Base-by-base conservation (phyloP, 2,888 invertebrate species). In the Crossocerus cetratus region DNA sequence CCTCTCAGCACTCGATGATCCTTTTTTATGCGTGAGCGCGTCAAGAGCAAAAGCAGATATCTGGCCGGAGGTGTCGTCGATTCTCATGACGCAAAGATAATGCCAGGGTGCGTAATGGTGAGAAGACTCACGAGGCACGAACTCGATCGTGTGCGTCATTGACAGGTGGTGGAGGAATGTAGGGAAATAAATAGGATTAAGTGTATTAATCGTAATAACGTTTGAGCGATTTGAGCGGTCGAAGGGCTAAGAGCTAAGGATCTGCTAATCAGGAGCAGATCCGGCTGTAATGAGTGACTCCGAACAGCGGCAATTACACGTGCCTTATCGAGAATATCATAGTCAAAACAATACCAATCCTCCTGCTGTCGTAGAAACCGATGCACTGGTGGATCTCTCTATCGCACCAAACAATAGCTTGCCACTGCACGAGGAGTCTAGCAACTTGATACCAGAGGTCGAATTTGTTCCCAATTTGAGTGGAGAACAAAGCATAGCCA, bases 401-500 rank as follows among this genome's bases (percentile, higher is more conserved):
- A 77, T 86, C 23, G 72, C 83, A 58, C 63, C 81, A 8, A 81
- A 72, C 32, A 80, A 65, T 66, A 81, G 78, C 56, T 57, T 77
- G 20, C 68, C 77, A 64, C 74, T 74, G 22, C 83, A 83, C 72
- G 82, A 85, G 44, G 85, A 84, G 44, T 61, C 81, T 21, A 60
- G 85, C 5, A 87, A 87, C 20, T 58, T 86, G 2, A 66, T 96
- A 86, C 96, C 96, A 83, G 96, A 96, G 91, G 94, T 97, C 84
- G 94, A 94, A 81, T 97, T 96, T 91, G 89, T 90, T 77, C 91
- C 91, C 32, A 89, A 87, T 71, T 77, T 84, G 57, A 87, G 87
- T 83, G 88, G 84, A 82, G 90, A 89, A 53, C 95, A 95, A 91
- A 93, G 94, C 91, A 85, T 90, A 90, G 94, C 94, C 92, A 94